Percentiles rank a stretch among this genome's conserved stretches.
These are phyloP conservation scores for Lycodopsis pacificus DNA, from an alignment of 2,797 vertebrate genomes.

Conservation along the genomic window DNA sequence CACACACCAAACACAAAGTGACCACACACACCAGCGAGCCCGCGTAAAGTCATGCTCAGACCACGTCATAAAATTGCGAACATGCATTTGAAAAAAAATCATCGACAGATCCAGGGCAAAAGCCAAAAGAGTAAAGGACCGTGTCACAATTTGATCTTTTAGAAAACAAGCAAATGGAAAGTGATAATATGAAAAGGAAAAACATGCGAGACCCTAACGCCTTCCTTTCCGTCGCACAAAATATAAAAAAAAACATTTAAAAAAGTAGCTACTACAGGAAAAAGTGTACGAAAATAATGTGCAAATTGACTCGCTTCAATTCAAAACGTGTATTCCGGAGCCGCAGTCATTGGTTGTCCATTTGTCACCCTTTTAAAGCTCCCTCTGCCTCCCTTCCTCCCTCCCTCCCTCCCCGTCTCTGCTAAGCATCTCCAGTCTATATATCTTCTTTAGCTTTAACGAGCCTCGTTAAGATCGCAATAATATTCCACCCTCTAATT, in stretches of 20 bases:
- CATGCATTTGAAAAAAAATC: conserved; percentile 2
- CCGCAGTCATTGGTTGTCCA: conserved; percentile 80
- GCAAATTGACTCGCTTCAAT: conserved; percentile 86
- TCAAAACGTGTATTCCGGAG: conserved; percentile 81
- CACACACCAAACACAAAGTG: conserved; percentile 49
- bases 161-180: conserved; percentile 31
- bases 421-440: conserved; percentile 83
- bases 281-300: conserved; percentile 82
- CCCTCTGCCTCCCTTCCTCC: conserved; percentile 71
- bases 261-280: conserved; percentile 62
- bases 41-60: conserved; percentile 31
- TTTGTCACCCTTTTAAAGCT: conserved; percentile 84
- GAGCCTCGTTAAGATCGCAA: conserved; percentile 92
- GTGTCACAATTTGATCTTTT: conserved; percentile 33
- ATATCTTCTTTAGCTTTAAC: conserved; percentile 91
- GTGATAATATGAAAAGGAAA: conserved; percentile 30
- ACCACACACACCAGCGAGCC: conserved; percentile 42
- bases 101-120: conserved; percentile 19
- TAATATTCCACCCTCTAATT: conserved; percentile 95
- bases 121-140: conserved; percentile 3
- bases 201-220: conserved; percentile 37
- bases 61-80: conserved; percentile 24
- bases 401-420: conserved; percentile 68
- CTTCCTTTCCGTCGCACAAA: conserved; percentile 77
- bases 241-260: conserved; percentile 81